phyloP scores from a whole-genome alignment of 2,113 vertebrate genomes.

The Ctenomys sociabilis region DNA sequence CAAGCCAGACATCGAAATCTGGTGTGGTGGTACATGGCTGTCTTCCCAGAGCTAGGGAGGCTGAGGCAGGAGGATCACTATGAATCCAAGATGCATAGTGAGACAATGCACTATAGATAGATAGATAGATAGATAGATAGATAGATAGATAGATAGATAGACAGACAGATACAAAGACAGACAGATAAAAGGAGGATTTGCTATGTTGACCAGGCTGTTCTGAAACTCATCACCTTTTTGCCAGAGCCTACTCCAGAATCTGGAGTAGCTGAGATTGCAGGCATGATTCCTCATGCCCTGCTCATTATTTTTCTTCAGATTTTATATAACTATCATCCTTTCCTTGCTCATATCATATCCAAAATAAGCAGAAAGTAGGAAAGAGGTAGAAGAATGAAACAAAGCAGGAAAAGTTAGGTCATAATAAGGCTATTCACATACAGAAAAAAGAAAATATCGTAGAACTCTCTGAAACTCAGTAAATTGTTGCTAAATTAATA shows the following conservation, averaged over 20 bases:
- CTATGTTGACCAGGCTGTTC: not conserved
- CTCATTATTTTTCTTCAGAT: not conserved
- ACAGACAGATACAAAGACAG: no score
- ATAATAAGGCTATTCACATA: not conserved
- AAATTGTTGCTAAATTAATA: constrained; percentile 27
- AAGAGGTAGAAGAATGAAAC: rapidly evolving
- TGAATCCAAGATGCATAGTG: no score
- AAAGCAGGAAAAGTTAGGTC: not conserved
- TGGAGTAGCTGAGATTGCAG: not conserved
- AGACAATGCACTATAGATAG: no score
- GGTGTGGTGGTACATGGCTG: no score
- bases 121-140: no score
- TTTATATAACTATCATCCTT: not conserved
- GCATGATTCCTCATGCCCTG: not conserved
- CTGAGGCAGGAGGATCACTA: no score
- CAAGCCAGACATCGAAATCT: no score
- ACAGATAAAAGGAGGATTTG: not conserved
- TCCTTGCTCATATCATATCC: not conserved
- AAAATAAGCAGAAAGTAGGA: not conserved
- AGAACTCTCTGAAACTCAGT: not conserved
- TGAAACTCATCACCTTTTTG: not conserved
- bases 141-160: no score
- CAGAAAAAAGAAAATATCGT: not conserved
- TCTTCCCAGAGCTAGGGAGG: no score
- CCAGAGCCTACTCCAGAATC: not conserved